Conservation (phyloP, 2,113 vertebrate species). For the Ifrita kowaldi region DNA sequence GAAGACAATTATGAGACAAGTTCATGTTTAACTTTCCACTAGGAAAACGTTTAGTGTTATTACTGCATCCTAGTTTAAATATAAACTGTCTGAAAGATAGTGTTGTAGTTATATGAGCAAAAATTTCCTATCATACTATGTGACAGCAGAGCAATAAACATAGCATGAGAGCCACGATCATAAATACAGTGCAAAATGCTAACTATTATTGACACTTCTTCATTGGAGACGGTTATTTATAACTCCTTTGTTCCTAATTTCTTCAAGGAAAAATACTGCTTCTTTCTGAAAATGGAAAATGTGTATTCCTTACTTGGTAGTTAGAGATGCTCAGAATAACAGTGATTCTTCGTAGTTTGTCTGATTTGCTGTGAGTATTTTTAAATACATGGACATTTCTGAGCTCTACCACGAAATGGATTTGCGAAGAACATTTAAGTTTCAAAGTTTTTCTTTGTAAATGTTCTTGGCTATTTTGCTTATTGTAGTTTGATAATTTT, state of each 20-base stretch:
- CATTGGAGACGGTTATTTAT: not conserved
- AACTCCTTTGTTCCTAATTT: conserved; percentile 29
- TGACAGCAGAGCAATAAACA: not conserved
- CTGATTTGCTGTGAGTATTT: not conserved
- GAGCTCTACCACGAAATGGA: not conserved
- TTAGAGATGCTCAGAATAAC: not conserved
- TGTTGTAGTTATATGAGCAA: not conserved
- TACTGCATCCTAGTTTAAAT: conserved; percentile 1
- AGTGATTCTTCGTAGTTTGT: not conserved
- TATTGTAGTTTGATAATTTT: not conserved
- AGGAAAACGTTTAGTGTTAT: not conserved
- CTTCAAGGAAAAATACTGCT: not conserved
- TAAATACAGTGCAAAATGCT: not conserved
- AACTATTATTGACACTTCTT: not conserved
- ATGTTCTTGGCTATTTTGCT: not conserved
- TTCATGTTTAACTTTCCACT: conserved; percentile 8
- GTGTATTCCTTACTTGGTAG: conserved; percentile 38
- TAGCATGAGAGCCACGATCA: not conserved
- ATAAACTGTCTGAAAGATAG: not conserved
- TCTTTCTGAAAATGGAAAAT: not conserved
- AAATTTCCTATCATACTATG: not conserved
- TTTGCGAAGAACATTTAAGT: not conserved
- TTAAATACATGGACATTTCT: not conserved
- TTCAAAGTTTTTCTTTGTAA: not conserved
- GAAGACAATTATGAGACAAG: not conserved